Evolutionary conservation across 2,888 invertebrate species (phyloP), one percentile per base, ranked within the genome.

Genomic region (Drosophila lutescens): DNA sequence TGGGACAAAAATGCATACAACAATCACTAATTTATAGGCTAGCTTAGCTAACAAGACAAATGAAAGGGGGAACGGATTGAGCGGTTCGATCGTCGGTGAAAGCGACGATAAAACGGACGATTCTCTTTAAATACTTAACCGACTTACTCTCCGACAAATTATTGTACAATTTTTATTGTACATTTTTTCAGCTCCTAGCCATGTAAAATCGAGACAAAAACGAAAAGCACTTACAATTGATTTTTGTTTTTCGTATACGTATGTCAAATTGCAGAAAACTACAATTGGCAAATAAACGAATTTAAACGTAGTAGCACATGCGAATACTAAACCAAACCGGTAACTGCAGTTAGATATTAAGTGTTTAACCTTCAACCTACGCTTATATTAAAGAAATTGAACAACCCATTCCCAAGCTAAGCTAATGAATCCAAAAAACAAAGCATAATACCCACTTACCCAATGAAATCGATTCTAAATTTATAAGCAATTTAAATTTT

Each of bases 401-500:
- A 20, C 17, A 66, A 50, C 34, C n/a, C 5, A 15, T 46, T 54
- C 23, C 17, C 36, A 9, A 46, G 23, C 1, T 13, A 55, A 36
- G 30, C 17, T 47, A 49, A 34, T 23, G 12, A 53, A 38, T n/a
- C 47, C 51, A 10, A 23, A 13, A 43, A 8, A 32, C 41, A 15
- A 12, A 23, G 17, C 26, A 41, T 32, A n/a, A n/a, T 51, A 49
- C 30, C 44, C 23, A 57, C 57, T 49, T 34, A 46, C 43, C 54
- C 47, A 34, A 44, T 7, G 40, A 54, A 55, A 44, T 49, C 55
- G 55, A 89, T 90, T 90, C 87, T 89, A 88, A 90, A 90, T 86
- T 84, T 79, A 86, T 74, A 88, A 90, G 90, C 90, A 90, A 89
- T 90, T 88, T 79, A 77, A 81, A 82, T 84, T 88, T 78, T 81